Evolutionary conservation across 64 coral and sea anemone genomes (phyloP).

Genomic region (Pocillopora verrucosa): DNA sequence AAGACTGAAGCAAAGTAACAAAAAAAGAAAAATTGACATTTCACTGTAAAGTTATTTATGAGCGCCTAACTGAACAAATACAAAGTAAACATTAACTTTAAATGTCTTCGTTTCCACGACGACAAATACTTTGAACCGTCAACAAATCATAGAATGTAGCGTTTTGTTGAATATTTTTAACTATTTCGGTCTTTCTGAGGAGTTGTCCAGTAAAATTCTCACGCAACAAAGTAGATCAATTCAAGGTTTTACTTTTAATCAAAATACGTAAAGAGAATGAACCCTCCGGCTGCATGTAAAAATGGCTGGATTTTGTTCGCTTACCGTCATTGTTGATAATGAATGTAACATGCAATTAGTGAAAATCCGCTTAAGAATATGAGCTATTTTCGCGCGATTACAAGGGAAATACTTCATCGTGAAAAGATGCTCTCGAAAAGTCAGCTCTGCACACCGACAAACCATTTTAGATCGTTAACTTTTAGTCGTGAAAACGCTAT

Average conservation of each 20-base stretch:
- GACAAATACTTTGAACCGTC: not conserved
- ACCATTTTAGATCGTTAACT: not conserved
- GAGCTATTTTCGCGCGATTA: not conserved
- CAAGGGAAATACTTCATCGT: not conserved
- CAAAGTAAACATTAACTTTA: not conserved
- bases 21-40: not conserved
- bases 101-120: conserved; percentile 35
- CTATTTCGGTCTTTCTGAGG: not conserved
- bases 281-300: not conserved
- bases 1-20: not conserved
- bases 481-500: not conserved
- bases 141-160: not conserved
- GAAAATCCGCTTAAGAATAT: not conserved
- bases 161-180: not conserved
- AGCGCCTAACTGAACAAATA: not conserved
- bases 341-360: conserved; percentile 28
- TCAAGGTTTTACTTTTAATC: not conserved
- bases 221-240: not conserved
- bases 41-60: not conserved
- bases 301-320: not conserved
- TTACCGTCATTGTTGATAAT: not conserved
- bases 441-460: not conserved
- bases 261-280: not conserved
- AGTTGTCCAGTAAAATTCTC: not conserved
- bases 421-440: not conserved